Conservation (phyloP, 2,797 vertebrate genomes). For the Clamator glandarius region DNA sequence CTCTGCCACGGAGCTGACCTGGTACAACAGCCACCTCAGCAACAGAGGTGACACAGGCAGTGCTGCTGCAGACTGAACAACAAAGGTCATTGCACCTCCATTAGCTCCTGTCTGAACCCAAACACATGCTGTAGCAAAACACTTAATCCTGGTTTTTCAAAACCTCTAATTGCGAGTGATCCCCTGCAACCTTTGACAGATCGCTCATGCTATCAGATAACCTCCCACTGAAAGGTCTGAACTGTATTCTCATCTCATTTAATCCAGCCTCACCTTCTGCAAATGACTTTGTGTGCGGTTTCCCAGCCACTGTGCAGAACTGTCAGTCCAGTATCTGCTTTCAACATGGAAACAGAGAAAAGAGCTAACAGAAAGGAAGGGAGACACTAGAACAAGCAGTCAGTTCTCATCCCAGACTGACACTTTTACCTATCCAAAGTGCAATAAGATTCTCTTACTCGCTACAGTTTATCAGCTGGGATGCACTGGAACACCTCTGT, state of each 20-base stretch:
- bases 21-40: not conserved
- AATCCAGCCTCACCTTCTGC: not conserved
- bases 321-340: not conserved
- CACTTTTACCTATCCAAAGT: not conserved
- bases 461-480: not conserved
- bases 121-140: not conserved
- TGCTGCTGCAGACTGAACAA: not conserved
- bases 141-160: no score
- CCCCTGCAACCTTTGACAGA: not conserved
- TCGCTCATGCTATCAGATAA: not conserved
- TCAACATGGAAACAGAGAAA: not conserved
- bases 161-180: not conserved
- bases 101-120: not conserved
- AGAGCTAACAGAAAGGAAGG: not conserved
- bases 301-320: not conserved
- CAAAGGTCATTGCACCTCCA: accelerated
- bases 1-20: not conserved
- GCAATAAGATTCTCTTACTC: not conserved
- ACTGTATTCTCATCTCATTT: not conserved
- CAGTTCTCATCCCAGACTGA: not conserved
- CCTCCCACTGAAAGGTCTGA: not conserved
- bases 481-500: not conserved
- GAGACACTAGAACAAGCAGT: not conserved
- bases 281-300: not conserved
- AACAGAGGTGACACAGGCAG: not conserved